phyloP scores from a whole-genome alignment of 2,797 vertebrate species.

The Sebastolobus alascanus region DNA sequence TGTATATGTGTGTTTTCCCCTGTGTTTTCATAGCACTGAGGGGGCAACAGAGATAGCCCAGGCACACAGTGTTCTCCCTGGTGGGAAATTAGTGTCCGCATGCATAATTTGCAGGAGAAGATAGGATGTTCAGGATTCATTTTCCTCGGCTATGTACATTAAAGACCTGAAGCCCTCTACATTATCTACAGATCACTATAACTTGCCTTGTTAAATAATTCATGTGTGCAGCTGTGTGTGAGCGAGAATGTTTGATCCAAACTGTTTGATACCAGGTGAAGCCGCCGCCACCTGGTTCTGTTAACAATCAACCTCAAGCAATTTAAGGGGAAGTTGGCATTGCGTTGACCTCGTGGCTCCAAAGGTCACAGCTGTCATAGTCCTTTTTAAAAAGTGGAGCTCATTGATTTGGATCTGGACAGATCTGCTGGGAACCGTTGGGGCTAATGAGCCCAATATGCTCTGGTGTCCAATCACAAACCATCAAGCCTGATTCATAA shows the following conservation, averaged over 20 bases:
- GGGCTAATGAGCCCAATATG: conserved; percentile 45
- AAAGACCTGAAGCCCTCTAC: conserved; percentile 24
- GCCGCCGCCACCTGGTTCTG: neutral
- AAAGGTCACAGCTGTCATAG: conserved; percentile 42
- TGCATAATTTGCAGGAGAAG: conserved; percentile 76
- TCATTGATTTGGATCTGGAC: conserved; percentile 55
- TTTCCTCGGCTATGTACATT: conserved; percentile 44
- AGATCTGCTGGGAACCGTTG: conserved; percentile 33
- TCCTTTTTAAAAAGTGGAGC: conserved; percentile 32
- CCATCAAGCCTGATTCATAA: conserved; percentile 63
- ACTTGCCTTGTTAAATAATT: conserved; percentile 52
- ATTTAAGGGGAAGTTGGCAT: conserved; percentile 18
- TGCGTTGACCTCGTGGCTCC: conserved; percentile 35
- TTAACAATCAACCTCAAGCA: conserved; percentile 13
- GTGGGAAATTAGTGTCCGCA: conserved; percentile 75
- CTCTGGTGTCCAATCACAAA: conserved; percentile 64
- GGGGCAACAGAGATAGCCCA: conserved; percentile 38
- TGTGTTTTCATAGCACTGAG: conserved; percentile 44
- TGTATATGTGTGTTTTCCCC: neutral
- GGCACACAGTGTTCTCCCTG: conserved; percentile 69
- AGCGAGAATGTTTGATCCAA: neutral
- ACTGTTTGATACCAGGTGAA: conserved; percentile 24
- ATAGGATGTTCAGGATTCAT: conserved; percentile 62
- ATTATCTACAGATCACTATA: conserved; percentile 49
- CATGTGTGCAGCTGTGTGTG: conserved; percentile 25